Base-by-base conservation (phyloP, 2,797 vertebrate species). In the Pseudochaenichthys georgianus region DNA sequence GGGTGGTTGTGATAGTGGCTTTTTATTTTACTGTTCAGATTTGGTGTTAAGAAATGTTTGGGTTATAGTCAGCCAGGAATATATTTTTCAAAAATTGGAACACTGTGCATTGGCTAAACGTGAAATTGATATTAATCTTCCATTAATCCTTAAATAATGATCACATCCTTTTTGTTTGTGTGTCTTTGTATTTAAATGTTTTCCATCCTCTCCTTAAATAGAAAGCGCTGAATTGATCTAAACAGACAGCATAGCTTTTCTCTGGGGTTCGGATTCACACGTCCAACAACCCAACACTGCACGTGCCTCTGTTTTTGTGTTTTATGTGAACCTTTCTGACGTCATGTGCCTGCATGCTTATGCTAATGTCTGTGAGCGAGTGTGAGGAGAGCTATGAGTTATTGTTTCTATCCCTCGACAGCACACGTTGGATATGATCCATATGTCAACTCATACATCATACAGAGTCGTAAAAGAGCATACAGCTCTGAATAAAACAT, bases 401-500 rank as follows among this genome's bases (percentile, higher is more conserved):
- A 69, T 53, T 81, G 65, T 69, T 73, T 50, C 38, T 38, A 68
- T 86, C 64, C 64, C 58, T 82, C 62, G 52, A 82, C 58, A 70
- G 78, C 64, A 64, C 47, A 74, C 71, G 50, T 75, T 74, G 54
- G 42, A 79, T 71, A 70, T 88, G 64, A 82, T 81, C 23, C 43
- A 59, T 38, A 46, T 38, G 46, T 77, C 66, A 77, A 31, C 41
- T 66, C 47, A 2, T 87, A 79, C 61, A 83, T 91, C 64, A 82
- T 60, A 60, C 23, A 28, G 43, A 68, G 60, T 76, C 81, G 70
- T 63, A 68, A 3, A 41, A 38, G 31, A 70, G 31, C 11, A 2
- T 80, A 83, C 73, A 74, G 58, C 57, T 61, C 47, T 89, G 77
- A 87, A 86, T 83, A 60, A 90, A 89, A 85, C 71, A 79, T 82